Percentiles rank a stretch among this genome's conserved stretches.
Conservation (phyloP, 2,797 vertebrate species). For the Hyperoplus immaculatus region DNA sequence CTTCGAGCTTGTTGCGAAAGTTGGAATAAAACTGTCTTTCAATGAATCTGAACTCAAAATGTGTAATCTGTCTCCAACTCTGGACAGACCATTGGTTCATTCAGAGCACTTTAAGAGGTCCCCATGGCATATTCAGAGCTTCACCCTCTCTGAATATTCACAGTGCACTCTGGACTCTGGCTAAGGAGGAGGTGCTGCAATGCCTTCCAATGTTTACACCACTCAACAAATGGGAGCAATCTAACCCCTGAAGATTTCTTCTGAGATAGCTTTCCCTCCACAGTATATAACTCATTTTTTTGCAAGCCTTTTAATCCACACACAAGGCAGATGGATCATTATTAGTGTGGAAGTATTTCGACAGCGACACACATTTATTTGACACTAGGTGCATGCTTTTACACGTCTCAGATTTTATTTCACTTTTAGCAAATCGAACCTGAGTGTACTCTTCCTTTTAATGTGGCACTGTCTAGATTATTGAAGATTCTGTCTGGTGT, state of each 20-base stretch:
- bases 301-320: conserved; percentile 47
- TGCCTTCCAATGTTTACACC: conserved; percentile 69
- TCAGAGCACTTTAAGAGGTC: conserved; percentile 48
- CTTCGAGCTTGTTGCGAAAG: conserved; percentile 25
- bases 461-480: conserved; percentile 1
- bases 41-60: conserved; percentile 14
- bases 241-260: conserved; percentile 57
- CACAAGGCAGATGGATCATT: conserved; percentile 37
- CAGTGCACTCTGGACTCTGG: conserved; percentile 47
- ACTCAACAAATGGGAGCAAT: conserved; percentile 60
- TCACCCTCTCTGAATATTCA: conserved; percentile 59
- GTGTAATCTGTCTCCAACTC: conserved; percentile 11
- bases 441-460: conserved; percentile 9
- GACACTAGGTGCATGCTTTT: conserved; percentile 29
- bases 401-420: conserved; percentile 17
- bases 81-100: conserved; percentile 34
- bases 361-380: conserved; percentile 27
- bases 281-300: conserved; percentile 52
- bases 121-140: conserved; percentile 53
- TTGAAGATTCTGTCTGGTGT: not conserved
- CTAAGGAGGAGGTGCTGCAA: conserved; percentile 58
- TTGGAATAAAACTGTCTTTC: conserved; percentile 14
- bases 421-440: conserved; percentile 26
- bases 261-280: conserved; percentile 43
- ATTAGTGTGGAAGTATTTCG: conserved; percentile 45